Base-by-base conservation (phyloP, 1,140 invertebrate genomes). In the Bombyx mandarina region DNA sequence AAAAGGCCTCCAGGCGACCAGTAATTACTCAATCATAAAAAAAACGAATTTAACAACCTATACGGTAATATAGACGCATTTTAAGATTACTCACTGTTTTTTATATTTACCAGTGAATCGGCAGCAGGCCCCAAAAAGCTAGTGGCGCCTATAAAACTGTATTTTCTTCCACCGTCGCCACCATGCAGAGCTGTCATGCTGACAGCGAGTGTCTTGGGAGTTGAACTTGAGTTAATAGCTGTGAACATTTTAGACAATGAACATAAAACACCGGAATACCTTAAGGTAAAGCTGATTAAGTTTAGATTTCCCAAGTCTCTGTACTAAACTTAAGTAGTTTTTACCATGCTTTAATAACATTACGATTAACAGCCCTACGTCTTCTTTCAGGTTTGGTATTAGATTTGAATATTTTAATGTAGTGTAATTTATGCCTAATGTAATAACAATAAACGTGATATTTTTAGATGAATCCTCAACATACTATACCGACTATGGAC, bases 161-260 rank as follows among this genome's bases (percentile, higher is more conserved):
- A 94, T 77, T 92, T 93, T 71, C 58, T 92, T 56, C 89, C 91
- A 7, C 88, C 90, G 48, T 94, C 93, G 58, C 83, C 93, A 2
- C 93, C 94, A 5, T 93, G 93, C 75, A 89, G 94, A 8, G 80
- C 92, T 3, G 91, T 94, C 18, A 82, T 93, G 70, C 88, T 96
- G 86, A 82, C 90, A 9, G 93, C 93, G 10, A 92, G 90, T 66
- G 90, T 89, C 10, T 56, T 96, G 7, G 94, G 92, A 1, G 70
- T 96, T 7, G 91, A 95, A 22, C 67, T 96, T 10, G 93, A 96
- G 57, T 72, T 94, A 26, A 92, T 92, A 69, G 67, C 90, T 4
- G 86, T 91, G 1, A 90, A 94, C 70, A 78, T 95, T 7, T 73
- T 90, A 76, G 79, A 86, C 6, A 90, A 90, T 1, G 91, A 94